Evolutionary conservation across 2,888 invertebrate species (phyloP), one percentile per base, ranked within the genome.

Genomic region (Pandemis cinnamomeana): DNA sequence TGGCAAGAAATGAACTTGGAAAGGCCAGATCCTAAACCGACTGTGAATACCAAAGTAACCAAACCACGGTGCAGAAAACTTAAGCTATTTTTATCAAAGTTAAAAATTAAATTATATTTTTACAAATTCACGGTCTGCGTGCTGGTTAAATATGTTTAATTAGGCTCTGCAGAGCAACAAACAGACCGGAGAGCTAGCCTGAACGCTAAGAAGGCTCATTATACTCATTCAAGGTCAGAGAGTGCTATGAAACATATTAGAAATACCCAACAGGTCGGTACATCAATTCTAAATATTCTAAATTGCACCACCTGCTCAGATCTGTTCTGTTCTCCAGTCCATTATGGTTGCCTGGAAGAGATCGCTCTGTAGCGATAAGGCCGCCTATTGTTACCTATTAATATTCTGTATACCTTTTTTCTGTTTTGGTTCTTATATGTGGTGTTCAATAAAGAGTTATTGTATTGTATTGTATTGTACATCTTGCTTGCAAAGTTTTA

Each of bases 181-280:
- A 82, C 88, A 89, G 89, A 89, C 84, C 88, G 87, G 82, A 75
- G 72, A 72, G 71, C 72, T 69, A 72, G 69, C 64, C 63, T 73
- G 75, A 78, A 79, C 80, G 83, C 81, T 80, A 80, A 79, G 77
- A 78, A 71, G 78, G 42, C 71, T 77, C 74, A 76, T 76, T 76
- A 78, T 61, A 48, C 55, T 7, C 73, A 27, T 74, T 72, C 74
- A 77, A 77, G 76, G 78, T 78, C 72, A 76, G 71, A 68, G 3
- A 61, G n/a, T 61, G 20, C 41, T 60, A 41, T n/a, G n/a, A 60
- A 55, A 55, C 20, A 58, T 27, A 11, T 3, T 27, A 58, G 10
- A 5, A 11, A 58, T 58, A 10, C 10, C 27, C 5, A 11, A 11
- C 20, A 20, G 3, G 5, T 58, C 11, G 10, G 58, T 58, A 4